Evolutionary conservation across 2,888 invertebrate species (phyloP), one percentile per base, ranked within the genome.

Genomic region (Suillia variegata): DNA sequence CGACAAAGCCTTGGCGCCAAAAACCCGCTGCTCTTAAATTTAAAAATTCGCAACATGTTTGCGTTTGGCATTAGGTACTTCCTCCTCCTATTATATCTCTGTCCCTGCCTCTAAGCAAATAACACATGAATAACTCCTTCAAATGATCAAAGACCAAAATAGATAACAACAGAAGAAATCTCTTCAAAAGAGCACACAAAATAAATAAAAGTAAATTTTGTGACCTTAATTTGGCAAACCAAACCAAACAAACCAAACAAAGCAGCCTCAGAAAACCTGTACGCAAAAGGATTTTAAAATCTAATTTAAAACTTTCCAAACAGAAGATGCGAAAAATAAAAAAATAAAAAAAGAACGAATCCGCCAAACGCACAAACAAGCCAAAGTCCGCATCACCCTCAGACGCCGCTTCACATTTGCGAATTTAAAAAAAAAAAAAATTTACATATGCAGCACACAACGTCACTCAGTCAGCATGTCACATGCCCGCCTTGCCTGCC

Each of bases 201-300:
- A 15, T 10, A 56, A 67, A 65, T 62, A 63, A 68, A 67, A 60
- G 62, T 63, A 68, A 70, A 67, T 68, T n/a, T n/a, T 77, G 76
- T 76, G 76, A 77, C 79, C 77, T 78, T 77, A 77, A 78, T 77
- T 76, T 78, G 77, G 62, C 67, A 73, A 78, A 72, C 75, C 72
- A 74, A 73, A 72, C 70, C 71, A 64, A 70, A 64, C 72, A 74
- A 73, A 72, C 70, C 71, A 64, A 70, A 64, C 18, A 31, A 31
- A 62, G 55, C 54, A 52, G 61, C 34, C 55, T 50, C 54, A 58
- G 48, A 38, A 59, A 52, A 34, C 61, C 59, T n/a, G n/a, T 62
- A 67, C 60, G 55, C 67, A 70, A 67, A 75, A 73, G 74, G 72
- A 75, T 74, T 77, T 78, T 70, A 68, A 75, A 79, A 79, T 79